phyloP scores from a whole-genome alignment of 1,140 invertebrate genomes.

The Cyclina sinensis region DNA sequence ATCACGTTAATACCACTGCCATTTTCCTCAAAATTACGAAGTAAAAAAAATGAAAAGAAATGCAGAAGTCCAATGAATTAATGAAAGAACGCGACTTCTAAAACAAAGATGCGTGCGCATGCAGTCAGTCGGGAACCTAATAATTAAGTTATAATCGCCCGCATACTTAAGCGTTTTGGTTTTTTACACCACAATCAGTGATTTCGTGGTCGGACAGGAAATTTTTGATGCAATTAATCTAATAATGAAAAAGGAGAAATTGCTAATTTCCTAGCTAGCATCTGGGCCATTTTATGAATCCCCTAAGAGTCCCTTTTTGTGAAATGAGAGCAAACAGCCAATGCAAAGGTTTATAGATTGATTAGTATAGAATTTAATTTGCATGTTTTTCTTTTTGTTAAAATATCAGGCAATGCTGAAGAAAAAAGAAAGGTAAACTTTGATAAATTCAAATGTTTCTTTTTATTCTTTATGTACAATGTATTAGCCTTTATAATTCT shows the following conservation, averaged over 20 bases:
- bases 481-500: too few relatives aligned
- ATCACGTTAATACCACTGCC: too few relatives aligned
- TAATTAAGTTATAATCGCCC: slow-evolving; percentile 12
- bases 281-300: slow-evolving; percentile 50
- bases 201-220: slow-evolving; percentile 54
- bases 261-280: slow-evolving; percentile 45
- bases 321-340: neutral
- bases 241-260: slow-evolving; percentile 49
- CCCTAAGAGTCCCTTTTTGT: slow-evolving; percentile 23
- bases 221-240: slow-evolving; percentile 57
- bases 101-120: neutral
- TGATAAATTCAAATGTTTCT: too few relatives aligned
- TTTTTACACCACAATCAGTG: slow-evolving; percentile 41
- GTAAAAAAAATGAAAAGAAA: too few relatives aligned
- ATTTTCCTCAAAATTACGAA: too few relatives aligned
- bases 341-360: neutral
- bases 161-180: neutral
- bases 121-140: slow-evolving; percentile 3
- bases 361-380: too few relatives aligned
- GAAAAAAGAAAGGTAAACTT: too few relatives aligned
- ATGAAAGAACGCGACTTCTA: slow-evolving; percentile 9
- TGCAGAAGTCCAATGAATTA: neutral
- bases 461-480: too few relatives aligned
- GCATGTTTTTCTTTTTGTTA: too few relatives aligned
- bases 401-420: too few relatives aligned